Percentiles rank a stretch among this genome's conserved stretches.
These are phyloP conservation scores for Tipula vernalis DNA, from an alignment of 2,888 invertebrate genomes.

Conservation along the genomic window DNA sequence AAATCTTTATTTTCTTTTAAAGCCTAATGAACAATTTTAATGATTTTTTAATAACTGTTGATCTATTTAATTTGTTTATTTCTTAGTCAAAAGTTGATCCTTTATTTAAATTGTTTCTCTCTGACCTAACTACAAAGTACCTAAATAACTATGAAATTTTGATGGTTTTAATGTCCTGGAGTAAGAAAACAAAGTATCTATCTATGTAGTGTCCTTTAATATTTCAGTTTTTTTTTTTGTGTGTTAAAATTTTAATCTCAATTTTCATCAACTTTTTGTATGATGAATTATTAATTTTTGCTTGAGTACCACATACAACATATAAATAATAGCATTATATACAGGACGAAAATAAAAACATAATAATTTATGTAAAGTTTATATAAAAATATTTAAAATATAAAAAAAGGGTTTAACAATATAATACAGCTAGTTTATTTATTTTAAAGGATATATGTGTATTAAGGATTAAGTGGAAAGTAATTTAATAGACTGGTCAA, in stretches of 20 bases:
- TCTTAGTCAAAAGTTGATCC: not conserved
- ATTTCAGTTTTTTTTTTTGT: not conserved
- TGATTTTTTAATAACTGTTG: not conserved
- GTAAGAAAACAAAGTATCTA: not conserved
- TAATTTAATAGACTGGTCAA: slow-evolving; percentile 4
- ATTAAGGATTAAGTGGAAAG: not conserved
- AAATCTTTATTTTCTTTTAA: not conserved
- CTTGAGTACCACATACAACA: not conserved
- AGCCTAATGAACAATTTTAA: not conserved
- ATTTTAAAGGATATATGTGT: not conserved
- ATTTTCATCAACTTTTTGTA: not conserved
- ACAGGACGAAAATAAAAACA: not conserved
- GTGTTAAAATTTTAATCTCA: not conserved
- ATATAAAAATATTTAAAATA: not conserved
- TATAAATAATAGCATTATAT: not conserved
- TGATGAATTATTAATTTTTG: not conserved
- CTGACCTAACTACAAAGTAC: not conserved
- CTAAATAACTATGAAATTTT: not conserved
- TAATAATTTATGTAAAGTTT: not conserved
- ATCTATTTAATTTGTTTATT: not conserved
- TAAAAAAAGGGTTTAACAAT: not conserved
- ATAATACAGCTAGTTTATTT: not conserved
- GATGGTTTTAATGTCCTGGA: not conserved
- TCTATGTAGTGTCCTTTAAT: not conserved
- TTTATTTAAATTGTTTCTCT: not conserved